Conservation (phyloP, 1,140 invertebrate species). For the Drosophila mojavensis region DNA sequence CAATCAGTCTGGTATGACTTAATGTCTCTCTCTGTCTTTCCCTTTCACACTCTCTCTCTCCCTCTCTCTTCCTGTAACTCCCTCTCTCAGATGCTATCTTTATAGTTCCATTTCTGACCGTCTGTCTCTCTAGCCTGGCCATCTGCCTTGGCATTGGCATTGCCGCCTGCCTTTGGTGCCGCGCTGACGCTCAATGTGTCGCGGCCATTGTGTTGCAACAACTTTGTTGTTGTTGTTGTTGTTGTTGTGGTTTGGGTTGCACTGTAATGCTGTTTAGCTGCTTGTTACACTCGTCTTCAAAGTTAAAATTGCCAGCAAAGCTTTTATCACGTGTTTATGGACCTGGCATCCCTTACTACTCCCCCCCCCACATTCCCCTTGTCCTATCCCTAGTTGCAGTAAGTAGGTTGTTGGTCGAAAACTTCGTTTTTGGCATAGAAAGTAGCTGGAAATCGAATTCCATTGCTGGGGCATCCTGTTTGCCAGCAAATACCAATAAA, state of each 20-base stretch:
- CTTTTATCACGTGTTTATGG: conserved; percentile 79
- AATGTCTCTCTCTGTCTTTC: not conserved
- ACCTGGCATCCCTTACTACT: not conserved
- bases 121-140: not conserved
- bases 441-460: conserved; percentile 78
- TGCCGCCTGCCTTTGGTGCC: conserved; percentile 24
- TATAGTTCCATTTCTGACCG: too few species aligned
- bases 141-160: conserved; percentile 29
- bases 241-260: conserved; percentile 20
- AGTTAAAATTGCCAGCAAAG: conserved; percentile 79
- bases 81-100: not conserved
- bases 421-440: conserved; percentile 75
- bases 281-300: conserved; percentile 45
- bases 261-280: conserved; percentile 41
- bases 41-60: not conserved
- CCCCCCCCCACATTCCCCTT: not conserved
- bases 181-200: conserved; percentile 22
- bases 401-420: conserved; percentile 68
- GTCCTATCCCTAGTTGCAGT: conserved; percentile 19
- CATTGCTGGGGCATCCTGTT: conserved; percentile 43
- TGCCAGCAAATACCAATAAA: conserved; percentile 75
- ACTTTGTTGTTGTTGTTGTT: conserved; percentile 19
- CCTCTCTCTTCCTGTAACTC: not conserved
- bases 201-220: conserved; percentile 25
- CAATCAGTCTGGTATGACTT: too few species aligned